Evolutionary conservation across 2,888 invertebrate species (phyloP).

Genomic region (Campoplex nolae): DNA sequence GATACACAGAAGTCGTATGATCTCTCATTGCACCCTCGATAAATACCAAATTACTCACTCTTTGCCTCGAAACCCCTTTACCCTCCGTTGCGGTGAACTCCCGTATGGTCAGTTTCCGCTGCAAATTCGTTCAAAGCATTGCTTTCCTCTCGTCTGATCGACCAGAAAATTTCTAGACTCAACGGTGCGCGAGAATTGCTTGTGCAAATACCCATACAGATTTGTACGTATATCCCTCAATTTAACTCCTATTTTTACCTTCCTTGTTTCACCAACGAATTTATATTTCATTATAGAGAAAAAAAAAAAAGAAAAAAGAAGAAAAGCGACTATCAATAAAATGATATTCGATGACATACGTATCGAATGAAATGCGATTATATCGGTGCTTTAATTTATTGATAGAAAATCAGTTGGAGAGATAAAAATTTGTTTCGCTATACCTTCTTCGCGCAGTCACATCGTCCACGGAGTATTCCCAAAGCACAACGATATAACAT

Average conservation of each 20-base stretch:
- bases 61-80: conserved; percentile 1
- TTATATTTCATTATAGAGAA: neutral
- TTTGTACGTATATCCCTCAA: neutral
- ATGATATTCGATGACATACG: neutral
- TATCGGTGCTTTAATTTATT: neutral
- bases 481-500: neutral
- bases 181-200: conserved; percentile 57
- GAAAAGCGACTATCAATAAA: neutral
- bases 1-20: conserved; percentile 56
- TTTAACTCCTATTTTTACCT: neutral
- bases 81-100: conserved; percentile 2
- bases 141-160: conserved; percentile 53
- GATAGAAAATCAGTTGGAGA: neutral
- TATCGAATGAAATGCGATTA: neutral
- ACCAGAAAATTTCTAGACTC: conserved; percentile 62
- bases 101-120: conserved; percentile 26
- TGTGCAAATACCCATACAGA: conserved; percentile 46
- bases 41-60: conserved; percentile 51
- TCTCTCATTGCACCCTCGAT: conserved; percentile 56
- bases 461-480: neutral
- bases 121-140: conserved; percentile 51
- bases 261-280: neutral
- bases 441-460: neutral
- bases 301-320: neutral
- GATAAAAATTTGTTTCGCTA: neutral